Evolutionary conservation across 2,888 invertebrate genomes (phyloP).

Genomic region (Campopleginae sp.): DNA sequence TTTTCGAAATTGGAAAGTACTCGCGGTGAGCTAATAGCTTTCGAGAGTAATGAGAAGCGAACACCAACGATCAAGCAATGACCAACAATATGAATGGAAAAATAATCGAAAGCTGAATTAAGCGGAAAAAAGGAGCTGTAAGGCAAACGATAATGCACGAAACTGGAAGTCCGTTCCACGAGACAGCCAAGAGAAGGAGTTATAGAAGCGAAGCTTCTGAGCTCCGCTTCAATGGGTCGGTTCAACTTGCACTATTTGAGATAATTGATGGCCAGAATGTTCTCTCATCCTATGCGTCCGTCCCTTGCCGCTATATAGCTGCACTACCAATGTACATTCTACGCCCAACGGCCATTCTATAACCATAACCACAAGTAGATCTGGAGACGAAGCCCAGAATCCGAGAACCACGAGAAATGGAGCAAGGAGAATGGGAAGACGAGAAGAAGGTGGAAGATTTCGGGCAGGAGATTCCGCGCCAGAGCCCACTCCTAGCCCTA

Average conservation of each 20-base stretch:
- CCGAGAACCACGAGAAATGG: slow-evolving; percentile 30
- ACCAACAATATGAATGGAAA: not conserved
- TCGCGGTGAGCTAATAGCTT: not conserved
- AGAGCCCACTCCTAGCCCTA: slow-evolving; percentile 26
- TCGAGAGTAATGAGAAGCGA: not conserved
- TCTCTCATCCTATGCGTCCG: slow-evolving; percentile 67
- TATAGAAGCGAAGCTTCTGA: slow-evolving; percentile 69
- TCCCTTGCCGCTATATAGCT: slow-evolving; percentile 41
- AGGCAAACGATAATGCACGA: slow-evolving; percentile 15
- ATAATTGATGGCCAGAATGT: slow-evolving; percentile 79
- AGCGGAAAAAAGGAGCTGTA: not conserved
- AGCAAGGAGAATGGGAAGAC: slow-evolving; percentile 48
- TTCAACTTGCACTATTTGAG: slow-evolving; percentile 80
- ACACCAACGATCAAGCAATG: not conserved
- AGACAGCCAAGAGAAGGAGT: slow-evolving; percentile 58
- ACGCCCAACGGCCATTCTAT: slow-evolving; percentile 14
- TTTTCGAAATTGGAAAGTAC: slow-evolving; percentile 1
- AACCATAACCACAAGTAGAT: slow-evolving; percentile 52
- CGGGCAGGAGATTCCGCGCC: slow-evolving; percentile 59
- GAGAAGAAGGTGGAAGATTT: slow-evolving; percentile 53
- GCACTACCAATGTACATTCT: slow-evolving; percentile 39
- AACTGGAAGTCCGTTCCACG: not conserved
- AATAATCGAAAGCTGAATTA: slow-evolving; percentile 6
- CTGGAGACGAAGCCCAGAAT: slow-evolving; percentile 36
- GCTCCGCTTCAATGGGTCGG: slow-evolving; percentile 73